Base-by-base conservation (phyloP, 2,797 vertebrate genomes). In the Lepilemur septentrionalis region DNA sequence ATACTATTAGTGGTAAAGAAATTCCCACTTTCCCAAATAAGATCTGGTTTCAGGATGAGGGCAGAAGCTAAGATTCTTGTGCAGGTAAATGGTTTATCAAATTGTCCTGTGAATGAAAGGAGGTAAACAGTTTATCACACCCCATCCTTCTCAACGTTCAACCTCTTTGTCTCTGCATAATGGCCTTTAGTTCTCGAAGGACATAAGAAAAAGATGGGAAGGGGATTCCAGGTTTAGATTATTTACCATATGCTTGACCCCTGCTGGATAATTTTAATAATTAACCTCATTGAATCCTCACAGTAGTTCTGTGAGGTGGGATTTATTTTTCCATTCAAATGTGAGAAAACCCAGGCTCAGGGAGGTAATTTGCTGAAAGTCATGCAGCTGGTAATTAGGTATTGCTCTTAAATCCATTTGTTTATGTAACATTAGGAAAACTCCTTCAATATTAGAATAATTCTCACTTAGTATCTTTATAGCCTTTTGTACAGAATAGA, bases 241-340 rank as follows among this genome's bases (percentile, higher is more conserved):
- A 46, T 70, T 46, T 76, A 70, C 41, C 32, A 2, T 38, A 6
- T 55, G 52, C 67, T 72, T 81, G 69, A 7, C 38, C 17, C 22
- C n/a, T 43, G 63, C 41, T 43, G 32, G 46, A 5, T 89, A 35
- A 3, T 87, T 81, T 84, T 80, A 91, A 65, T 32, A 82, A 20
- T 69, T 61, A 59, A n/a, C 48, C 15, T 63, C 50, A 25, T 23
- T 90, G 61, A 92, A 57, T 76, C 25, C 46, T 10, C n/a, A 35
- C 30, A 55, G 35, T 46, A 50, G 10, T 86, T 55, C 23, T 79
- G 17, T 25, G 70, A 75, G 43, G 25, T 63, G 15, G 43, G 46
- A 43, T 87, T 65, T 57, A 20, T 35, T 83, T 96, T 93, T n/a
- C 52, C 46, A 10, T 89, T 82, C 83, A 93, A 48, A 80, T 80